phyloP scores from a whole-genome alignment of 2,888 invertebrate genomes.

The Smittia aterrima region DNA sequence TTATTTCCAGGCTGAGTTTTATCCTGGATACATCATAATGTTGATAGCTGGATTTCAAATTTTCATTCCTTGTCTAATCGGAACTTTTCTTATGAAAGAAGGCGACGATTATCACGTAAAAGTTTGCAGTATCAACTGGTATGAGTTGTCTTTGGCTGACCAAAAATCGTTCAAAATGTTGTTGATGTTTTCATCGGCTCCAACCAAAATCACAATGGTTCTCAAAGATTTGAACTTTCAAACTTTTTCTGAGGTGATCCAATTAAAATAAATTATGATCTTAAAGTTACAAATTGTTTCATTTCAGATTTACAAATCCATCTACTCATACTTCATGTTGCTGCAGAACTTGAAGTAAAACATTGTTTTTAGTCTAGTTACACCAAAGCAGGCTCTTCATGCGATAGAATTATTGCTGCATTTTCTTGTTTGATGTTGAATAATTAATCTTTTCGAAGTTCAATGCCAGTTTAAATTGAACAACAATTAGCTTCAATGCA shows the following conservation, averaged over 20 bases:
- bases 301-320: background rate
- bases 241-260: background rate
- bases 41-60: background rate
- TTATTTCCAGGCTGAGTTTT: background rate
- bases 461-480: too few relatives aligned
- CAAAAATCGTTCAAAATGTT: background rate
- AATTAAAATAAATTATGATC: background rate
- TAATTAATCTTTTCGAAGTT: too few relatives aligned
- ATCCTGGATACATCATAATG: background rate
- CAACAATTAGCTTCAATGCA: too few relatives aligned
- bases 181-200: background rate
- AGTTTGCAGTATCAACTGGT: background rate
- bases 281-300: background rate
- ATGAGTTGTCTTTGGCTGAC: background rate
- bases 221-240: background rate
- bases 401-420: too few relatives aligned
- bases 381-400: too few relatives aligned
- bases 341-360: too few relatives aligned
- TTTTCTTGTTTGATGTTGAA: too few relatives aligned
- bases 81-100: background rate
- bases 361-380: too few relatives aligned
- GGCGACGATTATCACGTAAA: background rate
- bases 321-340: too few relatives aligned
- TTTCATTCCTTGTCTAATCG: background rate
- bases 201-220: background rate